Conservation (phyloP, 2,797 vertebrate species). For the Enteromius thamalakanensis region DNA sequence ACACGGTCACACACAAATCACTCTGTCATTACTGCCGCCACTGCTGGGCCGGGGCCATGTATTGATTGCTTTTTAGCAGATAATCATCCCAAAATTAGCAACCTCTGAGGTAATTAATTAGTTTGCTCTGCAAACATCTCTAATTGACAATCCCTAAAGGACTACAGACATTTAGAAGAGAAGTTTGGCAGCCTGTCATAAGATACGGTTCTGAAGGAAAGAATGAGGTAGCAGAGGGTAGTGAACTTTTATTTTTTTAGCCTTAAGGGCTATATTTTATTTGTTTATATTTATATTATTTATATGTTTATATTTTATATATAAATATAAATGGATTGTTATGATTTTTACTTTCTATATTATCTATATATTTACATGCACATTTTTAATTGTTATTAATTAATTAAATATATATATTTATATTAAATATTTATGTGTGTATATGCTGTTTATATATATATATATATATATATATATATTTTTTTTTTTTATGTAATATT, state of each 20-base stretch:
- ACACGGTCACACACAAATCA: conserved; percentile 25
- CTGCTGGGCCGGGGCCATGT: conserved; percentile 3
- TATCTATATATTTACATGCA: no score
- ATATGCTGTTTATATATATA: no score
- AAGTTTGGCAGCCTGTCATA: conserved; percentile 2
- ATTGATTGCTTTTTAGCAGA: conserved; percentile 31
- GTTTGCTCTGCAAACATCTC: conserved; percentile 19
- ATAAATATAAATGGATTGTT: no score
- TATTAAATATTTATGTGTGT: no score
- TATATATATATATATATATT: no score
- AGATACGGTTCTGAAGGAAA: background rate
- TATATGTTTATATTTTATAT: no score
- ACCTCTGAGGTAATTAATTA: conserved; percentile 31
- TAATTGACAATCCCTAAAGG: conserved; percentile 11
- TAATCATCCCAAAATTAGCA: conserved; percentile 41
- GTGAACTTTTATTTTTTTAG: background rate
- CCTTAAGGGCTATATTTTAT: no score
- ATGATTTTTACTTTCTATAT: no score
- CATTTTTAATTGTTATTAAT: no score
- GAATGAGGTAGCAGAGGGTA: background rate
- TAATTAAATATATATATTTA: no score
- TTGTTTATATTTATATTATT: no score
- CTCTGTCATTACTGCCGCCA: conserved; percentile 21
- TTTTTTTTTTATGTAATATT: no score
- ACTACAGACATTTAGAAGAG: background rate